These are phyloP conservation scores for Pinctada fucata DNA, from an alignment of 2,888 invertebrate species.

Conservation along the genomic window DNA sequence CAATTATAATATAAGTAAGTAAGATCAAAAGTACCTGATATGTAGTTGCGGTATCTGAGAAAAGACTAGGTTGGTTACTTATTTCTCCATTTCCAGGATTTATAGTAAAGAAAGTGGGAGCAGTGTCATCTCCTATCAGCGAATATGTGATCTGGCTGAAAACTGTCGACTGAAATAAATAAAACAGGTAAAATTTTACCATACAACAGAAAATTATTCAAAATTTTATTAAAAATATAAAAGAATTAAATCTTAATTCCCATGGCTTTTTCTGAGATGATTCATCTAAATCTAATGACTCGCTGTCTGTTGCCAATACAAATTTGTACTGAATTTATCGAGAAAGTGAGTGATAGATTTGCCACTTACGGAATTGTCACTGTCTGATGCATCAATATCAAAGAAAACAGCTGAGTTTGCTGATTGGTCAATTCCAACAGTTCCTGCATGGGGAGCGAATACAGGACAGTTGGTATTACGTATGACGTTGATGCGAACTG, in stretches of 20 bases:
- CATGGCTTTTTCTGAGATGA: no score
- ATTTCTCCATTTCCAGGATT: conserved; percentile 51
- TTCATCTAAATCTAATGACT: no score
- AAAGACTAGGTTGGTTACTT: conserved; percentile 21
- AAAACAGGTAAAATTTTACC: background rate
- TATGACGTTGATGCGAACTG: conserved; percentile 60
- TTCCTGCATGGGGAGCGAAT: conserved; percentile 60
- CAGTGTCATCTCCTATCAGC: conserved; percentile 59
- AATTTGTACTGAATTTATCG: no score
- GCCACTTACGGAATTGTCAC: conserved; percentile 50
- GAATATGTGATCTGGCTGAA: conserved; percentile 52
- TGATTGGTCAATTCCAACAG: conserved; percentile 52
- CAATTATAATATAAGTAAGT: no score
- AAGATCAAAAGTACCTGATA: conserved; percentile 29
- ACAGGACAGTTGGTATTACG: conserved; percentile 60
- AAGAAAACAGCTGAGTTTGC: conserved; percentile 31
- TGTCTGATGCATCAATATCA: conserved; percentile 53
- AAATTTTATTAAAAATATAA: background rate
- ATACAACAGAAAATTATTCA: background rate
- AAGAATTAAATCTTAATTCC: no score
- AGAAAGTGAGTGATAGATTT: no score
- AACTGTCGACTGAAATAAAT: conserved; percentile 33
- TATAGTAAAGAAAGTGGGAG: conserved; percentile 60
- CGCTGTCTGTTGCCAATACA: no score
- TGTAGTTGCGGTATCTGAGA: conserved; percentile 16